Evolutionary conservation across 2,888 invertebrate species (phyloP).

Genomic region (Habrosyne pyritoides): DNA sequence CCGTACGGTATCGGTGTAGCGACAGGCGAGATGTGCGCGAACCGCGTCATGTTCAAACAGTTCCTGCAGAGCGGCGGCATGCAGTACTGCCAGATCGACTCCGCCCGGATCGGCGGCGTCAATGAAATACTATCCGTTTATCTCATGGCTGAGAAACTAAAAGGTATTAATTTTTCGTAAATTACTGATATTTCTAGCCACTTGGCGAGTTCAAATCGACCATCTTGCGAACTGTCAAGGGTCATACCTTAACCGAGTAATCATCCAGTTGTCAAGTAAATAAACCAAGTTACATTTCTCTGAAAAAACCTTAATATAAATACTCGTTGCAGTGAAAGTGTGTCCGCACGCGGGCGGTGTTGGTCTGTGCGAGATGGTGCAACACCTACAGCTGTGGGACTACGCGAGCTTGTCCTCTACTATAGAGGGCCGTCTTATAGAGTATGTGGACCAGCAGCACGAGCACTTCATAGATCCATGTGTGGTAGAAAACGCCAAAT

Average conservation of each 20-base stretch:
- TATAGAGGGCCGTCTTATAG: conserved; percentile 89
- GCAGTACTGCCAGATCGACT: conserved; percentile 95
- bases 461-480: conserved; percentile 93
- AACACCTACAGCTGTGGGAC: conserved; percentile 96
- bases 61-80: conserved; percentile 91
- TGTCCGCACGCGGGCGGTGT: conserved; percentile 98
- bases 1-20: conserved; percentile 93
- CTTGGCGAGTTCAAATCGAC: too few relatives aligned
- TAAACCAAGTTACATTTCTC: too few relatives aligned
- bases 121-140: conserved; percentile 95
- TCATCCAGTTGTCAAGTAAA: too few relatives aligned
- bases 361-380: conserved; percentile 96
- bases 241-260: too few relatives aligned
- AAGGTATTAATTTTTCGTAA: conserved; percentile 77
- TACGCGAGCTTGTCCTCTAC: conserved; percentile 89
- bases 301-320: too few relatives aligned
- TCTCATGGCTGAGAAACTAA: conserved; percentile 93
- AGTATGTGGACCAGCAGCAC: conserved; percentile 95
- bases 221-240: too few relatives aligned
- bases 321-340: conserved; percentile 89
- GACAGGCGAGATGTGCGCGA: conserved; percentile 96
- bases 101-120: conserved; percentile 93
- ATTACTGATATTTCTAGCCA: not conserved
- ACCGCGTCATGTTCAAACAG: conserved; percentile 96
- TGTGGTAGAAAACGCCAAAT: conserved; percentile 87